Evolutionary conservation across 2,888 invertebrate species (phyloP).

Genomic region (Labia minor): DNA sequence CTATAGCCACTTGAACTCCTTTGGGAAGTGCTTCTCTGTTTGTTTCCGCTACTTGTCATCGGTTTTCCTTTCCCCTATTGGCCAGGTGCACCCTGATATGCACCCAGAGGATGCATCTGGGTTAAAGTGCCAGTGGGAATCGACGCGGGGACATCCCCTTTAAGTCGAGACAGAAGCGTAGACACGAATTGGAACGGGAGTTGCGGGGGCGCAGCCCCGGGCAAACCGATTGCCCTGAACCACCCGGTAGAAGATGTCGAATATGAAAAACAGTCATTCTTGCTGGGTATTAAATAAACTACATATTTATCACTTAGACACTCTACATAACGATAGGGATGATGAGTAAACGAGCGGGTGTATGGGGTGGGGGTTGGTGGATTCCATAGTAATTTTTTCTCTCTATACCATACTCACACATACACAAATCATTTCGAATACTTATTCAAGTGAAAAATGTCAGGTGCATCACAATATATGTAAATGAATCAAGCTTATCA

Average conservation of each 20-base stretch:
- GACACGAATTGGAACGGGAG: background rate
- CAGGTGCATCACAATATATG: constrained; percentile 8
- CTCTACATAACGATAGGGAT: too few relatives aligned
- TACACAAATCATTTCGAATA: too few relatives aligned
- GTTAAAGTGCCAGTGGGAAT: background rate
- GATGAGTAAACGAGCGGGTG: too few relatives aligned
- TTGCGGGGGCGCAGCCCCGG: background rate
- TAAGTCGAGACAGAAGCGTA: constrained; percentile 13
- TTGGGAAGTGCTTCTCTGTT: too few relatives aligned
- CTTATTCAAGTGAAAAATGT: constrained; percentile 1
- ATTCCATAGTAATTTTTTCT: too few relatives aligned
- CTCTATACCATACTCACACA: too few relatives aligned
- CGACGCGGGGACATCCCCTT: background rate
- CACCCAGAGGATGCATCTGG: background rate
- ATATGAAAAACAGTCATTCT: too few relatives aligned
- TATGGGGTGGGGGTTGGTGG: too few relatives aligned
- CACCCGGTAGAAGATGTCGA: background rate
- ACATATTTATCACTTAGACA: too few relatives aligned
- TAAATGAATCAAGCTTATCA: constrained; percentile 8
- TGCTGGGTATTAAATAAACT: too few relatives aligned
- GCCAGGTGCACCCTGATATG: background rate
- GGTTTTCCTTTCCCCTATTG: background rate
- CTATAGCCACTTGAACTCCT: too few relatives aligned
- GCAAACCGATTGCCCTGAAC: background rate
- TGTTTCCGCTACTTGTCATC: too few relatives aligned